A percentile compares a stretch with the other conserved stretches of the same genome.
Conservation (phyloP, 2,888 invertebrate species). For the Achlya flavicornis region DNA sequence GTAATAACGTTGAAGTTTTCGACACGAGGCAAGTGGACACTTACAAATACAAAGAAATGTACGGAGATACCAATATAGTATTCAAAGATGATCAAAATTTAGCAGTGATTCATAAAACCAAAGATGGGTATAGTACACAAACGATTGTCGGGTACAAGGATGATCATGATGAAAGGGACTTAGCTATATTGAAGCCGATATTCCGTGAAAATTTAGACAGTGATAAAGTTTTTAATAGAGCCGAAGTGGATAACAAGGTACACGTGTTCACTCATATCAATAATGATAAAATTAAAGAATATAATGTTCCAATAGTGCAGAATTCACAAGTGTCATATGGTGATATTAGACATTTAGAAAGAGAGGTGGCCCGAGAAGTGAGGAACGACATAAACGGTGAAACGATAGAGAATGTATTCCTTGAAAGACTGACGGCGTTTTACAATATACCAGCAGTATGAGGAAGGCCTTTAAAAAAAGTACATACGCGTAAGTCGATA, state of each 20-base stretch:
- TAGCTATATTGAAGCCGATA: constrained; percentile 50
- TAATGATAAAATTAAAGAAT: constrained; percentile 47
- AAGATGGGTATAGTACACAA: constrained; percentile 25
- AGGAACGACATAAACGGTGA: constrained; percentile 57
- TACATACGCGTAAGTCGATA: not conserved
- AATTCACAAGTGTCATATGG: constrained; percentile 42
- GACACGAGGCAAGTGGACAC: constrained; percentile 41
- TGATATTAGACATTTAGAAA: constrained; percentile 59
- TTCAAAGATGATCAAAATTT: constrained; percentile 33
- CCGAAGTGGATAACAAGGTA: constrained; percentile 68
- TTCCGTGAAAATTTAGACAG: constrained; percentile 7
- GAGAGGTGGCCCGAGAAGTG: constrained; percentile 57
- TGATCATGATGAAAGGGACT: constrained; percentile 47
- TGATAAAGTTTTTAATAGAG: constrained; percentile 44
- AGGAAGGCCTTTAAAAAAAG: constrained; percentile 23
- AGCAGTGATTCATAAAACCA: constrained; percentile 13
- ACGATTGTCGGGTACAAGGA: constrained; percentile 39
- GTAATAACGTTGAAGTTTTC: constrained; percentile 51
- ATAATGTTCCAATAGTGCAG: constrained; percentile 40
- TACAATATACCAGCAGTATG: constrained; percentile 70
- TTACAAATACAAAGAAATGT: constrained; percentile 62
- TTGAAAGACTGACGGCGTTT: constrained; percentile 67
- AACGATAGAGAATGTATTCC: constrained; percentile 59
- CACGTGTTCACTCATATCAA: constrained; percentile 69
- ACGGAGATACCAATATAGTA: constrained; percentile 32